phyloP scores from a whole-genome alignment of 2,797 vertebrate genomes.

The Sarcoramphus papa region DNA sequence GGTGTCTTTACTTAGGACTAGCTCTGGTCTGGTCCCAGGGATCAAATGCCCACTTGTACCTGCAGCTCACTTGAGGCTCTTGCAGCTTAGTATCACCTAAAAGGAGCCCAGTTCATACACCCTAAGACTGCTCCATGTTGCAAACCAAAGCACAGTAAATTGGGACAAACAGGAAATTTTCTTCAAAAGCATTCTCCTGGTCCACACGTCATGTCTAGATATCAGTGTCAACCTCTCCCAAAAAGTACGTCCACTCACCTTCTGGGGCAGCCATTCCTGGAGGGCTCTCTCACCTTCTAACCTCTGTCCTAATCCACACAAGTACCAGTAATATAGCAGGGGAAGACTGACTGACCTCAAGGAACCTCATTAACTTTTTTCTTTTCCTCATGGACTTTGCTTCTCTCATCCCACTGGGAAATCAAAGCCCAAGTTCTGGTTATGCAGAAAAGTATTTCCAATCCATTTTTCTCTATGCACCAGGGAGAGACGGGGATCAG shows the following conservation, averaged over 20 bases:
- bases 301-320: background rate
- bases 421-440: background rate
- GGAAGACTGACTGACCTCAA: background rate
- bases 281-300: background rate
- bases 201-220: background rate
- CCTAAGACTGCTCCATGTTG: rapidly evolving
- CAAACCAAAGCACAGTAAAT: background rate
- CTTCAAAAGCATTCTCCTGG: background rate
- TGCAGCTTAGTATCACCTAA: background rate
- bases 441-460: background rate
- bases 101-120: background rate
- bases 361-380: background rate
- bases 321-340: background rate
- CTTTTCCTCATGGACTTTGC: background rate
- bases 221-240: background rate
- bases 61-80: background rate
- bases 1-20: background rate
- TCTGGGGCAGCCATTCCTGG: background rate
- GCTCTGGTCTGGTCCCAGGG: background rate
- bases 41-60: background rate
- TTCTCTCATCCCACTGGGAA: background rate
- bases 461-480: background rate
- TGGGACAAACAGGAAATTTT: background rate
- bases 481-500: background rate
- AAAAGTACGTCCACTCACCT: background rate